Evolutionary conservation across 2,113 vertebrate genomes (phyloP), one percentile per base, ranked within the genome.

Genomic region (Podarcis cretensis): DNA sequence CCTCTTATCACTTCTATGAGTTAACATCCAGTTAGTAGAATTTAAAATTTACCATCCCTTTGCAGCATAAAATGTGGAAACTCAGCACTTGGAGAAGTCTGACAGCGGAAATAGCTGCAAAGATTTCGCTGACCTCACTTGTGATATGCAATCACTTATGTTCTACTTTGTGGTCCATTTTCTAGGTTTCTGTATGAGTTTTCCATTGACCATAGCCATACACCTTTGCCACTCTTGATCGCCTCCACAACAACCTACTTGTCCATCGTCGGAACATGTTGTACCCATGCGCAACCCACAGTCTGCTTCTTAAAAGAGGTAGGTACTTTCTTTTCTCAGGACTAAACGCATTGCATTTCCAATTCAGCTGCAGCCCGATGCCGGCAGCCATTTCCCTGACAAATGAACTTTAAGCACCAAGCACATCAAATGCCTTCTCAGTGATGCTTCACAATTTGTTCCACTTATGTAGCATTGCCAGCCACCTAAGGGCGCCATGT

Each of bases 131-230:
- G 2, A 16, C 6, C 37, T 18, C 27, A 27, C 12, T 75, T 40
- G 18, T 65, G 12, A 1, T 10, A 30, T 71, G 68, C 5, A 25
- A 40, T 25, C 3, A 4, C 20, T 88, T 68, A 65, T 18, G 25
- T 12, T 37, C 75, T 12, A 6, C 86, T 14, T 77, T 88, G 23
- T 81, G 66, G 2, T 87, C 2, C 78, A 12, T 69, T 23, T 76
- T 2, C 0, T 87, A 98, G 98, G 87, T 98, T 97, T 88, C 83
- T 97, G 0, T 96, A 97, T 0, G 97, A 98, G 65, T 97, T 97
- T 20, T 80, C 96, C 69, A 96, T 90, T 84, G 97, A 97, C 89
- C 97, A 97, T 1, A 93, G 97, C 76, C 96, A 96, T 84, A 96
- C 97, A 0, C 97, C 98, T n/a, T 90, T 97, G 83, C 93, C 95